A percentile compares a stretch with the other conserved stretches of the same genome.
phyloP scores from a whole-genome alignment of 2,113 vertebrate genomes.

The Brachypteracias leptosomus region DNA sequence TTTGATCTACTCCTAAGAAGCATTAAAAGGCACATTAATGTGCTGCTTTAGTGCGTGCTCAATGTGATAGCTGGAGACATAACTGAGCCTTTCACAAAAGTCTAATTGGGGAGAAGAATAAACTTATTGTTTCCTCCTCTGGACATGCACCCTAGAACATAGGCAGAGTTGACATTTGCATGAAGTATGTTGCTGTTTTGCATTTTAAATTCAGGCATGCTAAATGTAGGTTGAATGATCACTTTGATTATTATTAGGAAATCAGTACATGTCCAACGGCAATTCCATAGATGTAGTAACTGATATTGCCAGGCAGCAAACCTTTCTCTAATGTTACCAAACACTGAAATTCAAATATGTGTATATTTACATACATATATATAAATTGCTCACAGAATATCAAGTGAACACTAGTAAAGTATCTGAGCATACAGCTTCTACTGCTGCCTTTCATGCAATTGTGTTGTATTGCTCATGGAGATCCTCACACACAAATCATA shows the following conservation, averaged over 20 bases:
- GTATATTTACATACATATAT: not conserved
- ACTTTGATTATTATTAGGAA: not conserved
- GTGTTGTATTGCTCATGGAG: accelerated
- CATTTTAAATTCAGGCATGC: slow-evolving; percentile 39
- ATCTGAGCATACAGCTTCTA: not conserved
- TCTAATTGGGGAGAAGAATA: slow-evolving; percentile 62
- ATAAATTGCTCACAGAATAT: not conserved
- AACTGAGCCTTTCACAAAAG: slow-evolving; percentile 17
- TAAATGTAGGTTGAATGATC: not conserved
- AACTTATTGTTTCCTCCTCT: slow-evolving; percentile 57
- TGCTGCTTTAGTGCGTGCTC: not conserved
- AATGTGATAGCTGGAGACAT: slow-evolving; percentile 12
- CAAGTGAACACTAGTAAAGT: not conserved
- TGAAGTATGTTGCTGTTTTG: slow-evolving; percentile 30
- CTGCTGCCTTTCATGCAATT: not conserved
- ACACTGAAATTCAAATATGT: not conserved
- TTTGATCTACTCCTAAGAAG: slow-evolving; percentile 60
- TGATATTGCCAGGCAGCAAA: not conserved
- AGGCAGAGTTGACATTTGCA: slow-evolving; percentile 39
- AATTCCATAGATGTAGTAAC: not conserved
- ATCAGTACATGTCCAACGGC: not conserved
- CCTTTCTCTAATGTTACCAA: not conserved
- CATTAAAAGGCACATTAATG: slow-evolving; percentile 28
- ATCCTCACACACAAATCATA: not conserved
- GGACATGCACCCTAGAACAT: slow-evolving; percentile 23